Conservation (phyloP, 2,888 invertebrate species). For the Seira ritae region DNA sequence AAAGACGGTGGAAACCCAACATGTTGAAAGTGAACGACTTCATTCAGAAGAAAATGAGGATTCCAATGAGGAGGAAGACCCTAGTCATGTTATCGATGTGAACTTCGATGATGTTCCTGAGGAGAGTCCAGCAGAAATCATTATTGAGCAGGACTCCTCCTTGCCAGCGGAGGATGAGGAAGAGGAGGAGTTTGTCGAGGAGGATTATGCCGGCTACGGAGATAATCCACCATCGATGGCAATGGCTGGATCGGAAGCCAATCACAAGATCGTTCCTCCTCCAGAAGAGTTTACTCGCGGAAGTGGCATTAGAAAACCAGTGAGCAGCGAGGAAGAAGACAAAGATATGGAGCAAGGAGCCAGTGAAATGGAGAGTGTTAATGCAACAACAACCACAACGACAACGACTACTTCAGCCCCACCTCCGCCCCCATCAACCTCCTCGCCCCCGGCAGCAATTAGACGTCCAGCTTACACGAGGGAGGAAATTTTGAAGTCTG, state of each 20-base stretch:
- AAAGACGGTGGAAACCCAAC: constrained; percentile 62
- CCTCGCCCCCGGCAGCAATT: constrained; percentile 22
- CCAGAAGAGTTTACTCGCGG: constrained; percentile 55
- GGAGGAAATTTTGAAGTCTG: constrained; percentile 37
- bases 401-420: constrained; percentile 27
- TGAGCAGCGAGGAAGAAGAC: constrained; percentile 53
- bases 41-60: constrained; percentile 46
- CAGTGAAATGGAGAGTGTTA: constrained; percentile 32
- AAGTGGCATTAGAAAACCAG: constrained; percentile 68
- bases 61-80: constrained; percentile 38
- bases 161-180: constrained; percentile 43
- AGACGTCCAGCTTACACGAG: constrained; percentile 49
- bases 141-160: constrained; percentile 53
- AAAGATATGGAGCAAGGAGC: constrained; percentile 57
- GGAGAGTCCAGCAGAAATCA: constrained; percentile 47
- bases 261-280: constrained; percentile 51
- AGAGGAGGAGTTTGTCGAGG: constrained; percentile 27
- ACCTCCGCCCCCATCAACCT: not conserved
- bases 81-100: constrained; percentile 72
- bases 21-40: constrained; percentile 57
- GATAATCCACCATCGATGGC: constrained; percentile 50
- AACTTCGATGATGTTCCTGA: constrained; percentile 55
- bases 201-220: constrained; percentile 54
- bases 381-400: constrained; percentile 27
- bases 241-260: constrained; percentile 59